phyloP scores from a whole-genome alignment of 2,797 vertebrate species.

The Borostomias antarcticus region DNA sequence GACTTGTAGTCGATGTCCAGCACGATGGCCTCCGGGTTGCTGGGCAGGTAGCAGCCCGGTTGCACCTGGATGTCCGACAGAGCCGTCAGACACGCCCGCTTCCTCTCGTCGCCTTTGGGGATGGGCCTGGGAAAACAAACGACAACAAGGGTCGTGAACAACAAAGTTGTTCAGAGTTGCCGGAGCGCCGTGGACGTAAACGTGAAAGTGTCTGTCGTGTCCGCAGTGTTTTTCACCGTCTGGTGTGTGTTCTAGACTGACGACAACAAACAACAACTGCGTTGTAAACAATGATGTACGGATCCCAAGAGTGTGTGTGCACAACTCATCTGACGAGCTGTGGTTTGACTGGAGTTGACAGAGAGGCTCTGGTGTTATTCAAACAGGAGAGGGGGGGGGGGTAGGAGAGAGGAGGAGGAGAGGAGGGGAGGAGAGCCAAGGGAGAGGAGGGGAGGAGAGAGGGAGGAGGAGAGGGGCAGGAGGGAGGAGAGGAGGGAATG shows the following conservation, averaged over 20 bases:
- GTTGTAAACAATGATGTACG: no score
- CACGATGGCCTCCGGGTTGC: conserved; percentile 96
- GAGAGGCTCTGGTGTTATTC: conserved; percentile 48
- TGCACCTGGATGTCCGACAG: conserved; percentile 95
- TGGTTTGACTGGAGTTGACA: conserved; percentile 53
- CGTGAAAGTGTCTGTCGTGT: no score
- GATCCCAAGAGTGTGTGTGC: no score
- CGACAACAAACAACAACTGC: conserved; percentile 51
- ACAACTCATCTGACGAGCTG: conserved; percentile 43
- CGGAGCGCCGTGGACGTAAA: no score
- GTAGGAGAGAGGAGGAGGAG: conserved; percentile 12
- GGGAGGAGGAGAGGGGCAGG: conserved; percentile 22
- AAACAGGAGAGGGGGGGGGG: conserved; percentile 32
- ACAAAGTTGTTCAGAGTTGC: no score
- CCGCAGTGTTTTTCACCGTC: no score
- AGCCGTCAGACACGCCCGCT: conserved; percentile 89
- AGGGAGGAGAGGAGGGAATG: not conserved
- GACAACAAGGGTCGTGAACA: no score
- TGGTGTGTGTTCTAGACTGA: no score
- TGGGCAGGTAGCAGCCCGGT: conserved; percentile 94
- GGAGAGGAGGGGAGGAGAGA: conserved; percentile 23
- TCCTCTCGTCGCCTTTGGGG: conserved; percentile 95
- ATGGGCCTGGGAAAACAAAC: conserved; percentile 79
- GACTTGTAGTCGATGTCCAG: conserved; percentile 97
- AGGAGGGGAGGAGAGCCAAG: conserved; percentile 26